Base-by-base conservation (phyloP, 2,797 vertebrate species). In the Cygnus olor region DNA sequence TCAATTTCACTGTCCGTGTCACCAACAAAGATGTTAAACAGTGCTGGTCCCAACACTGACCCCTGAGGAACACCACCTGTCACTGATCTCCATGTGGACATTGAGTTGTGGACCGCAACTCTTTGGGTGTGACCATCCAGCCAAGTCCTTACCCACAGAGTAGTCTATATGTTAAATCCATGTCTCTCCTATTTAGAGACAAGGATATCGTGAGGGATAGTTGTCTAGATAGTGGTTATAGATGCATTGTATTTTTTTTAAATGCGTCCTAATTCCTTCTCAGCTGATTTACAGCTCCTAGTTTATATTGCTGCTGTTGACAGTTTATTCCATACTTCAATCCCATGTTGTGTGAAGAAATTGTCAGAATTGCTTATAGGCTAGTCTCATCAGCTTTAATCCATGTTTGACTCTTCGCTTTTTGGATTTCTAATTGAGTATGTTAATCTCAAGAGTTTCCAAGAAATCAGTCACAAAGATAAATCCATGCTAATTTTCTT, bases 381-480 rank as follows among this genome's bases (percentile, higher is more conserved):
- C 51, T 80, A 49, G 15, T 60, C 28, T 77, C 74, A 54, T 79
- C 40, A 85, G 14, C 45, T 85, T 85, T 88, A 93, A 73, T 85
- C 53, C 51, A 10, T 47, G 49, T 91, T 9, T 88, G 91, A 85
- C 70, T 94, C 65, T 51, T 77, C 94, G 42, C 3, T 93, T 93
- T 96, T 96, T 36, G 15, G 22, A 68, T 79, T 85, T 11, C 27
- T 93, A 92, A 87, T 38, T 93, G 86, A 87, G 56, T 92, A 83
- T 80, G 54, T 92, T 97, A 91, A 92, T 96, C 64, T 78, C 40
- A 45, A 79, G 73, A 85, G 73, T 93, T 92, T 79, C 51, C 60
- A 70, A 93, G 56, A n/a, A 95, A 68, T 96, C 72, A 30, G 44
- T 88, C 57, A 19, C 7, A 61, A 88, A 94, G 86, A 66, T 85